Evolutionary conservation across 2,888 invertebrate genomes (phyloP), one percentile per base, ranked within the genome.

Genomic region (Chironomus riparius): DNA sequence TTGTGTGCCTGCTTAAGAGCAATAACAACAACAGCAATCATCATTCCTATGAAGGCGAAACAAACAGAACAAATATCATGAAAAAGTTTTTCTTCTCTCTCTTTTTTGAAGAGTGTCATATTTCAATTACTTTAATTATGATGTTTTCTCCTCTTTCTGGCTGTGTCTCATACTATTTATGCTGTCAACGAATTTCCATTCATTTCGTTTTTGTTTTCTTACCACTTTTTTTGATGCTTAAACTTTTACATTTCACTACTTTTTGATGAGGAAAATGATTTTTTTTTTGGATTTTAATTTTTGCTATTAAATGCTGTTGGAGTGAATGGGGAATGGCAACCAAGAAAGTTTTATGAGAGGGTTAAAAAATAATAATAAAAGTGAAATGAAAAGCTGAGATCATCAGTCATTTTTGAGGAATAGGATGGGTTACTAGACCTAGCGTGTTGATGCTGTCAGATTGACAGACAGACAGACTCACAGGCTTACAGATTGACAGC

Each of bases 71-170:
- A 56, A 38, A 38, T 38, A 38, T 38, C 38, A 38, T 38, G 38
- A 62, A 47, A 47, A 68, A 68, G 4, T 21, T 47, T 70, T 18
- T 28, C 38, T 38, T 38, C 38, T 38, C 38, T 38, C 28, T 28
- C 6, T 28, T 28, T 28, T 38, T 38, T 56, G 56, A 24, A 62
- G 47, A 71, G 56, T 71, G 71, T 71, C 71, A 71, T 70, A 70
- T 71, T 71, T 71, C 71, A 71, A 71, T 71, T 71, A 71, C n/a
- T 56, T 71, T 71, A 71, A 71, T 71, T 71, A 71, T 71, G 71
- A 56, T 50, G 71, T 71, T 56, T 24, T 56, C 56, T 18, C 18
- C 56, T 56, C 56, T 56, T 18, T 50, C 50, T 50, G n/a, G n/a
- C 50, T 50, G 7, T 10, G 7, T 10, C 10, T 38, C 38, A 38